A percentile compares a stretch with the other conserved stretches of the same genome.
These are phyloP conservation scores for Atta cephalotes DNA, from an alignment of 1,140 invertebrate genomes.

Conservation along the genomic window DNA sequence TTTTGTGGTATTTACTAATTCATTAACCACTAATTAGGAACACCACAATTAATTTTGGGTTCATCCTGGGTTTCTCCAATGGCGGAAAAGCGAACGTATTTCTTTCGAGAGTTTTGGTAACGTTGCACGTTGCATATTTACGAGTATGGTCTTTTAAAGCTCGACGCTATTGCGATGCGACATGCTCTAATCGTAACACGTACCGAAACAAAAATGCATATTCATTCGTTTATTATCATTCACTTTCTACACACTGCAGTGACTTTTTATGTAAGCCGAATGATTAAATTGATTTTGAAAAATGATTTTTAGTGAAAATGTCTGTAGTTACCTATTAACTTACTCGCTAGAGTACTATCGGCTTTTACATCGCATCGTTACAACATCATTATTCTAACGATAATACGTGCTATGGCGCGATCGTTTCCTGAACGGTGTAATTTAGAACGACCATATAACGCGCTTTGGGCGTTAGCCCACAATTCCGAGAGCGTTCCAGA, in stretches of 20 bases:
- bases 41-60: conserved; percentile 39
- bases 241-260: neutral
- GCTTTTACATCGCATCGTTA: conserved; percentile 13
- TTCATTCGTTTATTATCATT: conserved; percentile 51
- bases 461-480: conserved; percentile 37
- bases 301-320: neutral
- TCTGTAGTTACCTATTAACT: conserved; percentile 29
- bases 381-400: conserved; percentile 50
- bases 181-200: conserved; percentile 11
- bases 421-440: conserved; percentile 36
- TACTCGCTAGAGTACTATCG: neutral
- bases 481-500: conserved; percentile 43
- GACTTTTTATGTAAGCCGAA: neutral
- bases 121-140: conserved; percentile 48
- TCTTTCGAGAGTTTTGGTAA: neutral
- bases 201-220: conserved; percentile 30
- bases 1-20: conserved; percentile 21
- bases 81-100: neutral
- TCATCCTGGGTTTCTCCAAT: neutral
- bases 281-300: conserved; percentile 10
- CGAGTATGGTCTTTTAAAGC: conserved; percentile 57
- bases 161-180: conserved; percentile 28
- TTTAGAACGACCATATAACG: conserved; percentile 48
- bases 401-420: conserved; percentile 31
- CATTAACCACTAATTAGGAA: conserved; percentile 42